phyloP scores from a whole-genome alignment of 2,113 vertebrate genomes.

The Pelecanus crispus region DNA sequence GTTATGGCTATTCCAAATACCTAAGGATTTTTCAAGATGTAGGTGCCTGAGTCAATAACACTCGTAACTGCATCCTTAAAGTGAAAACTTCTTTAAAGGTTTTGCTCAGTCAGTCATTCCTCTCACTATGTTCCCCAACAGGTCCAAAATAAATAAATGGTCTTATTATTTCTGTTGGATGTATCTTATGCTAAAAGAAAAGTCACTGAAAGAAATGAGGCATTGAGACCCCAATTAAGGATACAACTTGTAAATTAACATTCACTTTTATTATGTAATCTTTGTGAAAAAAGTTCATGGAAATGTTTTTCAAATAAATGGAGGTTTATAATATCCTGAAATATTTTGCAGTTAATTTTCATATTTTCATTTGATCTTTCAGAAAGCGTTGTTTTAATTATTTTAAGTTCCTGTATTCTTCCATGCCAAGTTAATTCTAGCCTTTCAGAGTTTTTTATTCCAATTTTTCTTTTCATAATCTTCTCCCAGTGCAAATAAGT shows the following conservation, averaged over 20 bases:
- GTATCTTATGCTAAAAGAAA: background rate
- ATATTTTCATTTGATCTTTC: background rate
- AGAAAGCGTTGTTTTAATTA: background rate
- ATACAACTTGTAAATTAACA: background rate
- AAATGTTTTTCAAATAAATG: background rate
- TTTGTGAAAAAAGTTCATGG: background rate
- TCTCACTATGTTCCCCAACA: rapidly evolving
- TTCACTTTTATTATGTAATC: background rate
- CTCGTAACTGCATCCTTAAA: background rate
- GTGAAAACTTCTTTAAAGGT: background rate
- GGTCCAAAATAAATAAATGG: background rate
- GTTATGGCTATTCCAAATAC: background rate
- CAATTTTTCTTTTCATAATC: background rate
- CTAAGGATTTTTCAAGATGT: background rate
- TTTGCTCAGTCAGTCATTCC: background rate
- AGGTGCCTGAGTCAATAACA: background rate
- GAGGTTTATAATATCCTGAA: background rate
- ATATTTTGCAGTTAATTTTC: background rate
- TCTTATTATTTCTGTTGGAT: background rate
- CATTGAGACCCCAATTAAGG: background rate
- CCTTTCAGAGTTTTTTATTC: background rate
- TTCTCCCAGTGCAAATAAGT: background rate
- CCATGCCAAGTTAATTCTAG: background rate
- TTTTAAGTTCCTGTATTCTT: background rate
- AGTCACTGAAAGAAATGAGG: background rate